These are phyloP conservation scores for Lanistes nyassanus DNA, from an alignment of 1,140 invertebrate species.

Conservation along the genomic window DNA sequence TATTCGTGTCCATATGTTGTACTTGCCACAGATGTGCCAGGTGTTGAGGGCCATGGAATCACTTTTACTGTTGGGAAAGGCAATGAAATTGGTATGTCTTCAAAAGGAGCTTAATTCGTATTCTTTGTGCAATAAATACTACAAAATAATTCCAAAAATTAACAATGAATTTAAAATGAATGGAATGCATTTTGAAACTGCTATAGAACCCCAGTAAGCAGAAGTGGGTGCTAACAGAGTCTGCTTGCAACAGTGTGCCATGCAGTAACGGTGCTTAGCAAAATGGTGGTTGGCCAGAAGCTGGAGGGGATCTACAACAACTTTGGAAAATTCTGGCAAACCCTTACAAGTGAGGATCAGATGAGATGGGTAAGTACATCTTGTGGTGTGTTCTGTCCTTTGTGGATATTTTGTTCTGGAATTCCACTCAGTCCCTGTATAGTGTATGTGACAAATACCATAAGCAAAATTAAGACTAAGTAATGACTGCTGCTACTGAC, in stretches of 20 bases:
- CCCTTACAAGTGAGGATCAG: conserved; percentile 86
- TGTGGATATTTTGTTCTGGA: background rate
- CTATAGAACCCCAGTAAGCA: too few species aligned
- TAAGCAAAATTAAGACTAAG: background rate
- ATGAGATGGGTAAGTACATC: conserved; percentile 82
- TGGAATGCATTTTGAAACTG: background rate
- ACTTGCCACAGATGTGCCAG: conserved; percentile 71
- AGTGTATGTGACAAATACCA: background rate
- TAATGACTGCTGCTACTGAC: background rate
- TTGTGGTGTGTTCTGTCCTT: background rate
- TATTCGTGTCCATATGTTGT: conserved; percentile 91
- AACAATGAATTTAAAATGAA: background rate
- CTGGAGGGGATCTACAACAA: conserved; percentile 78
- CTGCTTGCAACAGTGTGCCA: conserved; percentile 73
- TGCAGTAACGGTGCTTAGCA: conserved; percentile 78
- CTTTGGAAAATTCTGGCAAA: conserved; percentile 83
- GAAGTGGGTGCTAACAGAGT: too few species aligned
- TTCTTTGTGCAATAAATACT: conserved; percentile 1
- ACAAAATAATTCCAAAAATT: background rate
- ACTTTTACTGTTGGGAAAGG: conserved; percentile 88
- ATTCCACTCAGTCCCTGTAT: background rate
- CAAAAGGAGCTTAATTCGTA: background rate
- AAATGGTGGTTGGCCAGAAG: conserved; percentile 76
- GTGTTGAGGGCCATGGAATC: conserved; percentile 78
- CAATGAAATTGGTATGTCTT: conserved; percentile 79